A percentile compares a stretch with the other conserved stretches of the same genome.
Evolutionary conservation across 2,888 invertebrate genomes (phyloP).

Genomic region (Campopleginae sp.): DNA sequence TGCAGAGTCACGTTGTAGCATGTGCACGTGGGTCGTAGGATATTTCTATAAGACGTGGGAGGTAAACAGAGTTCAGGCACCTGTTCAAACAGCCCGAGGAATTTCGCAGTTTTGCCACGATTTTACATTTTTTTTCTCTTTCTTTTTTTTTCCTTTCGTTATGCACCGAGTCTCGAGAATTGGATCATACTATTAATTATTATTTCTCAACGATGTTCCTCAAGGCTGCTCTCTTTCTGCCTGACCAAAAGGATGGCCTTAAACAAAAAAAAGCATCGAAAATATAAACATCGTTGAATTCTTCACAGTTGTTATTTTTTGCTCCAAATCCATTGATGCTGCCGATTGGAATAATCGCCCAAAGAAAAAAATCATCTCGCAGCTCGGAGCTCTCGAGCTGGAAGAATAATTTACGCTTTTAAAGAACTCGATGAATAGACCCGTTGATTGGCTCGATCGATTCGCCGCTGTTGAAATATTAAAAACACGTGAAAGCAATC

Average conservation of each 20-base stretch:
- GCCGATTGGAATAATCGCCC: neutral
- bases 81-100: constrained; percentile 70
- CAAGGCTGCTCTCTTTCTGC: neutral
- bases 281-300: neutral
- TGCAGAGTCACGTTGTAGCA: constrained; percentile 31
- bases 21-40: constrained; percentile 58
- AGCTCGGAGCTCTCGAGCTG: neutral
- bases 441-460: constrained; percentile 58
- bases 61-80: constrained; percentile 66
- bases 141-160: too few species aligned
- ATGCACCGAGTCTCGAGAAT: neutral
- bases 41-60: constrained; percentile 57
- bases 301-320: neutral
- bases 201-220: neutral
- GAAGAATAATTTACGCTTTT: constrained; percentile 1
- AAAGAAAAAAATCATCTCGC: constrained; percentile 23
- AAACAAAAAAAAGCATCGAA: neutral
- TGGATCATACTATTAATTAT: neutral
- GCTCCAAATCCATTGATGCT: neutral
- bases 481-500: constrained; percentile 44
- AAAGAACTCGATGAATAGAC: constrained; percentile 44
- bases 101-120: constrained; percentile 50
- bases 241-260: neutral
- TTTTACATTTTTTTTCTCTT: neutral
- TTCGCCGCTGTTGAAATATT: constrained; percentile 24